Base-by-base conservation (phyloP, 1,140 invertebrate species). In the Drosophila pruinosa region DNA sequence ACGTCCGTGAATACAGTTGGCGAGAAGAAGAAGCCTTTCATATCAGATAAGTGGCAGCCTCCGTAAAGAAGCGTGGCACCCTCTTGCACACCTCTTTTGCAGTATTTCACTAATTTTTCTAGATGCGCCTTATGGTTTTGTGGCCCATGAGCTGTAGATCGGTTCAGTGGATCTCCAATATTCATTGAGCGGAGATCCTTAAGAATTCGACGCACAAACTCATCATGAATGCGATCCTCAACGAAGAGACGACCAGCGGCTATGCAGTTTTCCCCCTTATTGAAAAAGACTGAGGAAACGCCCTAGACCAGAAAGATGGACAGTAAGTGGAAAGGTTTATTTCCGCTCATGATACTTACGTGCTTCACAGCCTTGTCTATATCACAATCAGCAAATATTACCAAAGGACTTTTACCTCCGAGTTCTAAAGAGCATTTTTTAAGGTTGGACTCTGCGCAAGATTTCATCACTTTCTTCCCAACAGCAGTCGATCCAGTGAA, bases 181-280 rank as follows among this genome's bases (percentile, higher is more conserved):
- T 93, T 93, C 72, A 99, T 97, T 89, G 98, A 98, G 78, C 95
- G 96, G 0, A 96, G 95, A 92, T 99, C 97, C 54, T 94, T 94
- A 0, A 98, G 92, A 6, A 98, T 95, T 76, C 95, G 93, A 0
- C 92, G 88, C 0, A 99, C 92, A 89, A 98, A 99, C 71, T 97
- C 95, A 77, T 99, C 97, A 81, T 99, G 96, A 50, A 99, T 97
- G 0, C 93, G 93, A 69, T 97, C 95, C 90, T 99, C 97, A 0
- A 99, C 95, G 92, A 99, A 99, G 0, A 99, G 85, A 4, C 98
- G 93, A n/a, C 98, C 98, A 24, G 98, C 98, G 4, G 98, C 97
- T 75, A 99, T 99, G 91, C 98, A 99, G 90, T 99, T 99, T 92
- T 99, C 98, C 53, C 98, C 98, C 90, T 99, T 99, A 91, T 99